Evolutionary conservation across 2,797 vertebrate species (phyloP), one percentile per base, ranked within the genome.

Genomic region (Ceryle rudis): DNA sequence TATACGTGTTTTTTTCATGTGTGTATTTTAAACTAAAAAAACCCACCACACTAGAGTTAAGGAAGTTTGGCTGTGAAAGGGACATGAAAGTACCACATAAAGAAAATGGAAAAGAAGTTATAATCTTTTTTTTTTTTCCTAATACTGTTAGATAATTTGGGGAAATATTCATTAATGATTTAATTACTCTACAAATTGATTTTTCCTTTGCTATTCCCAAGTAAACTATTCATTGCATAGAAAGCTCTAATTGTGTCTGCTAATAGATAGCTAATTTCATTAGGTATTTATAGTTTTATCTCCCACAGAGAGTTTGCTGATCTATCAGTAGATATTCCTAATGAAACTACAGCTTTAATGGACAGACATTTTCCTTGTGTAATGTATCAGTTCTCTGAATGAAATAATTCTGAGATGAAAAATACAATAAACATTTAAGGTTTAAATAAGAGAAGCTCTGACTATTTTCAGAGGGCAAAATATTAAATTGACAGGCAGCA

Each of bases 251-350:
- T 93, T 93, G 84, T 79, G 74, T 28, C 26, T 86, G 55, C 54
- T 90, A 93, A 72, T 93, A 84, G 90, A 41, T 66, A 90, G 52
- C 66, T 90, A 95, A 79, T 91, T 94, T 83, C 94, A 13, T 60
- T 52, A 86, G 60, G 67, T 93, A 94, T 94, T 96, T 94, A 91
- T 95, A 94, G 80, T 90, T 91, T 83, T 29, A 55, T 74, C 72
- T 83, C 93, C 91, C 87, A 81, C 28, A 80, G 93, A 92, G 79
- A 78, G 37, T 72, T 93, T 71, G 19, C 37, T 95, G 41, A 16
- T 82, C 9, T 92, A 80, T 89, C 49, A 67, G 67, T 79, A 92
- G 91, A 55, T 11, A 41, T 85, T 92, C 67, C 65, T 72, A 87
- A 64, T 74, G 77, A 84, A 89, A 72, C 52, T 29, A 67, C 17